Evolutionary conservation across 2,113 vertebrate species (phyloP).

Genomic region (Pica pica): DNA sequence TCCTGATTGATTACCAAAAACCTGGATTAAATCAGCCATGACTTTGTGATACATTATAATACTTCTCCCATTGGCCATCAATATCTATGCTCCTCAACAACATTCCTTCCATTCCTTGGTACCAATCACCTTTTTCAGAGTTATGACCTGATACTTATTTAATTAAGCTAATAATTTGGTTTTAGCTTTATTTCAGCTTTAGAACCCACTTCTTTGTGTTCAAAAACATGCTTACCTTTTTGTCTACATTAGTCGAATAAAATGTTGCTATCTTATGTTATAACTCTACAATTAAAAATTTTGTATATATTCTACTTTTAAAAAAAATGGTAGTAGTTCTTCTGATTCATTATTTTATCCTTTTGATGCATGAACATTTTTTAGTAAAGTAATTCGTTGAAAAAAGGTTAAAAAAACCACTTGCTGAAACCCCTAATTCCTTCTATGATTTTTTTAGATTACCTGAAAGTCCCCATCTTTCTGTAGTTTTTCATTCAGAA

Average conservation of each 20-base stretch:
- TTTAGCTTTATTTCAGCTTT: not conserved
- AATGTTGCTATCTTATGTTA: not conserved
- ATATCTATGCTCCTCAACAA: not conserved
- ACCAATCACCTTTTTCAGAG: not conserved
- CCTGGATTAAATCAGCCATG: not conserved
- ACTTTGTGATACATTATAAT: not conserved
- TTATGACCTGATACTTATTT: not conserved
- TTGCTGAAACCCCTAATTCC: not conserved
- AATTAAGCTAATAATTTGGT: not conserved
- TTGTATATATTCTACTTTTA: too few species aligned
- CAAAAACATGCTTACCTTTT: not conserved
- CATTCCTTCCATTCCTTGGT: accelerated
- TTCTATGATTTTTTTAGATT: not conserved
- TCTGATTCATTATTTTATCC: not conserved
- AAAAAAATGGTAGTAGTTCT: not conserved
- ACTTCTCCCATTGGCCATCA: not conserved
- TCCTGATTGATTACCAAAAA: not conserved
- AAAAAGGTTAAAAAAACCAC: accelerated
- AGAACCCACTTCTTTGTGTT: not conserved
- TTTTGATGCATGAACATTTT: not conserved
- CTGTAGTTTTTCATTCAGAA: not conserved
- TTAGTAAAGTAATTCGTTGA: not conserved
- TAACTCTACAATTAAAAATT: accelerated
- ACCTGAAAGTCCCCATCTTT: not conserved
- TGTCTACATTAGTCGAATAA: not conserved